Conservation (phyloP, 2,797 vertebrate species). For the Onychomys torridus region DNA sequence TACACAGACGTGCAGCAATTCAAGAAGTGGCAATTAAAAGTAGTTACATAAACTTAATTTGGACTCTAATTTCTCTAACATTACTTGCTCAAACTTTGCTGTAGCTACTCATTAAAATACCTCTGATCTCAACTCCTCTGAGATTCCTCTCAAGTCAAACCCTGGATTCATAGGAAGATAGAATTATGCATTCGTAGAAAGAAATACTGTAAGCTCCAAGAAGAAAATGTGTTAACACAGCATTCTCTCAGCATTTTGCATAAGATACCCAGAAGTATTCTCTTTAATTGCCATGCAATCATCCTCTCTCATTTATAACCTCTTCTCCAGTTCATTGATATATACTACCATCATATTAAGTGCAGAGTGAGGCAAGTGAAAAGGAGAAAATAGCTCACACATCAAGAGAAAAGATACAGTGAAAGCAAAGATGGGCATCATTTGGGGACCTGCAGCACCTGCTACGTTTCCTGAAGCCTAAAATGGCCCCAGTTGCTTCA, state of each 20-base stretch:
- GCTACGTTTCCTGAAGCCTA: constrained; percentile 68
- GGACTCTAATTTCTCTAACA: constrained; percentile 25
- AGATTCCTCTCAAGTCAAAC: constrained; percentile 42
- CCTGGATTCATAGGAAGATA: constrained; percentile 46
- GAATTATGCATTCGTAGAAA: constrained; percentile 56
- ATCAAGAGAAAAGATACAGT: constrained; percentile 20
- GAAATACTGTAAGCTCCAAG: constrained; percentile 5
- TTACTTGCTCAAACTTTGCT: constrained; percentile 44
- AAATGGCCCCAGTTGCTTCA: constrained; percentile 69
- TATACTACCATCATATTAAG: not conserved
- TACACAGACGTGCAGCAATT: not conserved
- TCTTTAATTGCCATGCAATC: constrained; percentile 60
- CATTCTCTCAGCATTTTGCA: constrained; percentile 39
- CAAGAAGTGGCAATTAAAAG: not conserved
- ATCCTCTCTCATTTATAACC: constrained; percentile 47
- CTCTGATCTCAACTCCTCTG: constrained; percentile 39
- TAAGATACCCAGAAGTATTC: constrained; percentile 45
- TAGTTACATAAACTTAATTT: constrained; percentile 39
- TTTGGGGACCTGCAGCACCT: constrained; percentile 69
- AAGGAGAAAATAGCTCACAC: constrained; percentile 5
- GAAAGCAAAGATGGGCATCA: constrained; percentile 55
- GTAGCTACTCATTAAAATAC: constrained; percentile 47
- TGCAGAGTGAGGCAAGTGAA: constrained; percentile 18
- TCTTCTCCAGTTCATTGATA: constrained; percentile 43
- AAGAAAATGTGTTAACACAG: constrained; percentile 27